Evolutionary conservation across 1,140 invertebrate species (phyloP), one percentile per base, ranked within the genome.

Genomic region (Cyrtorhinus lividipennis): DNA sequence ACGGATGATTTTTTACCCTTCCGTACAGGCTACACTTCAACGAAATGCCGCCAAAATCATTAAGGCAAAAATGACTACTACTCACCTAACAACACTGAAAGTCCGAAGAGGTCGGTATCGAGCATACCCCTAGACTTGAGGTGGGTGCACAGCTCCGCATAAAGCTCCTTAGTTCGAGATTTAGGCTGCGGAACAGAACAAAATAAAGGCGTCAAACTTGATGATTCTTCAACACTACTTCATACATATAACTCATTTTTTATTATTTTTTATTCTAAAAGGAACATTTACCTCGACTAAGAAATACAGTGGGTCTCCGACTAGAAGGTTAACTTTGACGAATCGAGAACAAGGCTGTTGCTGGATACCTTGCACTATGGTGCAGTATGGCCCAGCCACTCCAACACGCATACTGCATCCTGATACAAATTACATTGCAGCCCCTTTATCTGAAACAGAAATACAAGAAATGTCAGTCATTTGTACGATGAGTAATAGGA

Each of bases 51-150:
- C 20, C 5, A 15, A 38, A 38, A 38, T 38, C 5, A 38, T 8
- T 38, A 38, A 15, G 15, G 30, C 30, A 8, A 5, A 8, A 23
- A 62, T 15, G 56, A 63, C 61, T 56, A 56, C 62, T n/a, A 76
- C 80, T 81, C 72, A 88, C 87, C 87, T 79, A 84, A 85, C 70
- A 85, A 79, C 70, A 87, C 80, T 68, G 88, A 86, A 68, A 92
- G 75, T 68, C 87, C 88, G 77, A 91, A 92, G 38, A 90, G 81
- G 72, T 90, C 86, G 71, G 83, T 83, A 72, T 90, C 87, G 73
- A 83, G 78, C 81, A 92, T 85, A 68, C 85, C 85, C 77, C 84
- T 82, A 67, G 82, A 80, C 69, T 79, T 78, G 68, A 90, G 82
- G 74, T 89, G 83, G 65, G 81, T 77, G 73, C 85, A 87, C 79